These are phyloP conservation scores for Oscheius sp. DNA, from an alignment of 2,888 invertebrate species.

Conservation along the genomic window DNA sequence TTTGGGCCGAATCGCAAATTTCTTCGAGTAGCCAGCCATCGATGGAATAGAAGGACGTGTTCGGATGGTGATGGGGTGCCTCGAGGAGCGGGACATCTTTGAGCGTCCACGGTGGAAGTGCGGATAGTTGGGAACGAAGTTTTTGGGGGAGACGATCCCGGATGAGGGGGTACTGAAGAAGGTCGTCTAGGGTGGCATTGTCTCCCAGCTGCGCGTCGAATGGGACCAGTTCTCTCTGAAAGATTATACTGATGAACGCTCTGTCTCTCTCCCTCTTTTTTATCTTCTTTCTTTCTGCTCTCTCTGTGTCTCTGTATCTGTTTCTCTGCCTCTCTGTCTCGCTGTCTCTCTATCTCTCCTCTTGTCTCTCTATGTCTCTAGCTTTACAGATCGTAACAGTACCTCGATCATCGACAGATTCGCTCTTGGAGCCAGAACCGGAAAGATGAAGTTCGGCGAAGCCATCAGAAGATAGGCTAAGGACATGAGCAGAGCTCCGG, in stretches of 20 bases:
- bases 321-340: too few relatives aligned
- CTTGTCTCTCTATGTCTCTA: too few relatives aligned
- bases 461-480: conserved; percentile 68
- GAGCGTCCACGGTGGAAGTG: conserved; percentile 33
- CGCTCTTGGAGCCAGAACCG: conserved; percentile 54
- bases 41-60: conserved; percentile 46
- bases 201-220: conserved; percentile 40
- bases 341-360: too few relatives aligned
- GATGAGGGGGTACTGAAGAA: conserved; percentile 57
- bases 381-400: too few relatives aligned
- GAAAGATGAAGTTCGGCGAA: conserved; percentile 70
- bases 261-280: not conserved
- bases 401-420: conserved; percentile 64
- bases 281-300: not conserved
- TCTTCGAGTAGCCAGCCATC: conserved; percentile 66
- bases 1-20: conserved; percentile 38
- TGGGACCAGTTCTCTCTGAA: conserved; percentile 52
- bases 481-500: conserved; percentile 70
- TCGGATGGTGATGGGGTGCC: conserved; percentile 11
- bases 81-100: conserved; percentile 4
- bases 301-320: too few relatives aligned
- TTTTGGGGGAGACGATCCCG: conserved; percentile 51
- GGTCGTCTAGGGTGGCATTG: conserved; percentile 49
- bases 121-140: conserved; percentile 37
- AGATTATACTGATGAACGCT: not conserved